phyloP scores from a whole-genome alignment of 2,888 invertebrate species.

The Parnassius glacialis region DNA sequence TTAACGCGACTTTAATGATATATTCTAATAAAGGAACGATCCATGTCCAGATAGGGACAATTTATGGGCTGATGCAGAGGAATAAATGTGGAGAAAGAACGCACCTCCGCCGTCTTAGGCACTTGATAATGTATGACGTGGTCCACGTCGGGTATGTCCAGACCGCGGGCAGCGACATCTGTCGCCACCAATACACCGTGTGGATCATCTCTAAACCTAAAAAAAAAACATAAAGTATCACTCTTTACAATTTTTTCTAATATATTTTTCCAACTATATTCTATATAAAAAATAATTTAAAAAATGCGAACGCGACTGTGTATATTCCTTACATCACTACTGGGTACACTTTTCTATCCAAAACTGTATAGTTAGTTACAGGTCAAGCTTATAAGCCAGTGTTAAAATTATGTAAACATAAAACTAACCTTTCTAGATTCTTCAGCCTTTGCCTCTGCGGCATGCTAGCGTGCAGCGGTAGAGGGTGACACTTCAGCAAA shows the following conservation, averaged over 20 bases:
- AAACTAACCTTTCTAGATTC: constrained; percentile 89
- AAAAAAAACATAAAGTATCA: not conserved
- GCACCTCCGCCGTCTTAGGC: constrained; percentile 93
- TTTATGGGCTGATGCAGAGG: too few relatives aligned
- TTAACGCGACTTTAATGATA: too few relatives aligned
- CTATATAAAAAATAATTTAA: too few relatives aligned
- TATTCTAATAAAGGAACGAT: too few relatives aligned
- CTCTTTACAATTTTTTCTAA: too few relatives aligned
- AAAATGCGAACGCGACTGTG: too few relatives aligned
- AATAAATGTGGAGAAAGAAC: not conserved
- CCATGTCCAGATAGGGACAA: too few relatives aligned
- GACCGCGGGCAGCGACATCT: constrained; percentile 98
- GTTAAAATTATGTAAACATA: not conserved
- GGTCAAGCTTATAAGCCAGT: too few relatives aligned
- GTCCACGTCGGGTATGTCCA: constrained; percentile 96
- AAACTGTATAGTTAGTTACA: too few relatives aligned
- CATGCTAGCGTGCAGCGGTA: constrained; percentile 94
- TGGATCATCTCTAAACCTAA: constrained; percentile 85
- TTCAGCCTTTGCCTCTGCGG: constrained; percentile 95
- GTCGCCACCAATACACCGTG: constrained; percentile 93
- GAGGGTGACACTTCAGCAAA: constrained; percentile 85
- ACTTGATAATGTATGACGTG: constrained; percentile 98
- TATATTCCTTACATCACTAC: too few relatives aligned
- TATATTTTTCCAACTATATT: too few relatives aligned
- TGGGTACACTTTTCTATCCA: too few relatives aligned